Conservation (phyloP, 1,140 invertebrate species). For the Drosophila sechellia region DNA sequence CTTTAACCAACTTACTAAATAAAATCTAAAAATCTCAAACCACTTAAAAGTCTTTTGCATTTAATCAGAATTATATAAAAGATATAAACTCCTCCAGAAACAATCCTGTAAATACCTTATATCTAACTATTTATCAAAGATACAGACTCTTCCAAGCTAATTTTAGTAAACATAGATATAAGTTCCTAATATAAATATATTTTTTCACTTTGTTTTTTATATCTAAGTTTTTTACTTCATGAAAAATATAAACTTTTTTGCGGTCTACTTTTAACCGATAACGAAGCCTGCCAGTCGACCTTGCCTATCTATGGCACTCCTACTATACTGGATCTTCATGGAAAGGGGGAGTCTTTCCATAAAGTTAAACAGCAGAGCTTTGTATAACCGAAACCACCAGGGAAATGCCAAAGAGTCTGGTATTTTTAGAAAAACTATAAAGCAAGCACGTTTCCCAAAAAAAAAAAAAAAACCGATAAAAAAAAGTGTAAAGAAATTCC, state of each 20-base stretch:
- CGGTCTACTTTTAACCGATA: conserved; percentile 4
- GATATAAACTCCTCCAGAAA: too few relatives aligned
- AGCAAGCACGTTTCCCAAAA: conserved; percentile 28
- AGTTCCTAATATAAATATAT: neutral
- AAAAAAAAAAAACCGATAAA: conserved; percentile 28
- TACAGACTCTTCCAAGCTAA: too few relatives aligned
- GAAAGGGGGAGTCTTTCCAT: too few relatives aligned
- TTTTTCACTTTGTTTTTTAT: neutral
- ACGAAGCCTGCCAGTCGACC: conserved; percentile 13
- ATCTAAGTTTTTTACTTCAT: too few relatives aligned
- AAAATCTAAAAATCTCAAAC: too few relatives aligned
- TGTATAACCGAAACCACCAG: conserved; percentile 11
- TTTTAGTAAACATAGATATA: neutral
- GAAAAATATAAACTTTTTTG: too few relatives aligned
- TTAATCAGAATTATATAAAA: neutral
- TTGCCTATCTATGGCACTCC: conserved; percentile 24
- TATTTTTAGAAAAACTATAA: conserved; percentile 14
- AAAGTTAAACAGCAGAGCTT: conserved; percentile 13
- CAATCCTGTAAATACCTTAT: too few relatives aligned
- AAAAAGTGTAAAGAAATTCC: conserved; percentile 39
- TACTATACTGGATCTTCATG: too few relatives aligned
- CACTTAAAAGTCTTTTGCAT: too few relatives aligned
- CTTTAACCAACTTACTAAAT: too few relatives aligned
- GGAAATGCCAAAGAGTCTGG: conserved; percentile 45
- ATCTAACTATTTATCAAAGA: too few relatives aligned